Evolutionary conservation across 2,113 vertebrate species (phyloP).

Genomic region (Phylloscopus trochilus): DNA sequence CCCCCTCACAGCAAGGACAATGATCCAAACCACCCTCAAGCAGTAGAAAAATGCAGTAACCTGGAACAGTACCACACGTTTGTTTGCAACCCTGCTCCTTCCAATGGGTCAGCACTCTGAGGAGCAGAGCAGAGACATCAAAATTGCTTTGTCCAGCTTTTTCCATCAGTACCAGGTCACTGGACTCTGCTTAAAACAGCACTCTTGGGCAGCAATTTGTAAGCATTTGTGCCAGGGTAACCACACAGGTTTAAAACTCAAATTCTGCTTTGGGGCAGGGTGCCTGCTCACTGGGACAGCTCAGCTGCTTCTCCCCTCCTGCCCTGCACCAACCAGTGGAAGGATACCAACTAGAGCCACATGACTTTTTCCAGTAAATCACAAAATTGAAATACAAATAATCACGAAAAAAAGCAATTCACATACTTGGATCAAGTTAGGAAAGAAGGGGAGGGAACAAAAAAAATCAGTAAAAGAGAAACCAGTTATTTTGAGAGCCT

Average conservation of each 20-base stretch:
- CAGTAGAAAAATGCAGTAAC: neutral
- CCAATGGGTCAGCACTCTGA: fast-evolving
- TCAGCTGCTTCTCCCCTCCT: neutral
- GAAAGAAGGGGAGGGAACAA: neutral
- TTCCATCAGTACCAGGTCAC: neutral
- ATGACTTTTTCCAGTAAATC: neutral
- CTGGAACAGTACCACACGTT: neutral
- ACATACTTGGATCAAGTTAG: neutral
- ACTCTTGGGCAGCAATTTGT: neutral
- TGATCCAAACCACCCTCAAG: neutral
- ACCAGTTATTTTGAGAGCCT: neutral
- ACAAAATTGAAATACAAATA: neutral
- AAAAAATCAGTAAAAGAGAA: neutral
- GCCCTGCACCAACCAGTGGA: neutral
- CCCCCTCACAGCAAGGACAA: neutral
- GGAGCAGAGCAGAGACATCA: neutral
- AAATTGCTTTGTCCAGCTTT: neutral
- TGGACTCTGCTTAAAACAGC: neutral
- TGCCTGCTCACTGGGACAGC: neutral
- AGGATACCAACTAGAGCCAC: neutral
- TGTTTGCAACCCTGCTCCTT: neutral
- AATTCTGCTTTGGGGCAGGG: neutral
- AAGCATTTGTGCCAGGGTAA: neutral
- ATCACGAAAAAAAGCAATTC: neutral
- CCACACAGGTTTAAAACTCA: neutral